Conservation (phyloP, 2,797 vertebrate genomes). For the Scomberomorus guttatus region DNA sequence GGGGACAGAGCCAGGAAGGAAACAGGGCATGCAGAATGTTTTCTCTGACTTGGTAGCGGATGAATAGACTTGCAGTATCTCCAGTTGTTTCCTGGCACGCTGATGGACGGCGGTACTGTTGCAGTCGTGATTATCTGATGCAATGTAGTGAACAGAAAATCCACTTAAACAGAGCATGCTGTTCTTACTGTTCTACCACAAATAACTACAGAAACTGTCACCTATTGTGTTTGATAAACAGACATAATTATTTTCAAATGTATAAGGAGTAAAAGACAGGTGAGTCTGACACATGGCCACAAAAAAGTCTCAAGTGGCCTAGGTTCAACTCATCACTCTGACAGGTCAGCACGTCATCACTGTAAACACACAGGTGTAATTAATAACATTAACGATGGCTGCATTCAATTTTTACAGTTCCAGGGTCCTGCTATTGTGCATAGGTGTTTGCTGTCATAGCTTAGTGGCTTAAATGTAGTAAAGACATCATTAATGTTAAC, state of each 20-base stretch:
- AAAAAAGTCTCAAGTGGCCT: background rate
- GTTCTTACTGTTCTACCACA: background rate
- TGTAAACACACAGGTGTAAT: background rate
- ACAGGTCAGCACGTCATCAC: too few species aligned
- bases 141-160: constrained; percentile 2
- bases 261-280: background rate
- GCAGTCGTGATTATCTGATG: background rate
- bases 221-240: background rate
- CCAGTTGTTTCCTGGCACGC: constrained; percentile 31
- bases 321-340: background rate
- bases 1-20: constrained; percentile 33
- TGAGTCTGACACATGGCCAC: background rate
- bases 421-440: too few species aligned
- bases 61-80: constrained; percentile 9
- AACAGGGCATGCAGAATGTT: constrained; percentile 33
- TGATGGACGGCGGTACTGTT: background rate
- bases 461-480: too few species aligned
- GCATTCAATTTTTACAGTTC: too few species aligned
- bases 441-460: too few species aligned
- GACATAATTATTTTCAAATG: background rate
- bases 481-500: too few species aligned
- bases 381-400: background rate
- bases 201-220: background rate
- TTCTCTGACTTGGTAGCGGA: constrained; percentile 28
- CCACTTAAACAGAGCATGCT: background rate